Base-by-base conservation (phyloP, 2,113 vertebrate genomes). In the Vulpes ferrilata region DNA sequence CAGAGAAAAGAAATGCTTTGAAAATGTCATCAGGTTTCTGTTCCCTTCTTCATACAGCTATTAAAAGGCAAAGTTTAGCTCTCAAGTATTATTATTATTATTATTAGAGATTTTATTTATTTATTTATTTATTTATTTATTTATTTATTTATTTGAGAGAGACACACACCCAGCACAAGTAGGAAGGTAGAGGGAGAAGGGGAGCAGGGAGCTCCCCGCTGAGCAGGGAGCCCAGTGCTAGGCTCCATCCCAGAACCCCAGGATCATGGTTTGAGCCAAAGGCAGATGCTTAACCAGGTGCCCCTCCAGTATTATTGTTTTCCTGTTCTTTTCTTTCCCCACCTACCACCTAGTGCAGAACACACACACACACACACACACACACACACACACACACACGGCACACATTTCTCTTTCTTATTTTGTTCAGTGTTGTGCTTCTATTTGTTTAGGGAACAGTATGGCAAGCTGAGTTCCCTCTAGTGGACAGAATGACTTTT, bases 401-500 rank as follows among this genome's bases (percentile, higher is more conserved):
- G 53, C 53, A 2, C 12, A 17, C 17, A 10, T 35, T 93, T 94
- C 5, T 23, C 69, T 88, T 59, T 89, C n/a, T 59, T 79, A 0
- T 82, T 95, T 64, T 76, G 84, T 95, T 92, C 73, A 82, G 19
- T 57, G 16, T 64, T 74, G 2, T 64, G 62, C 43, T 96, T 92
- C 57, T 90, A 0, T 93, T 96, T 94, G 71, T 67, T 93, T 25
- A 93, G 88, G 76, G 38, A 95, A 65, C 62, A 88, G 3, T 51
- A 5, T 59, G 38, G 55, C 35, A 93, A 8, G 11, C 88, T 13
- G 85, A 83, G 97, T 71, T 93, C 97, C 97, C 97, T 92, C 98
- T 98, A 96, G 97, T 97, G 98, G 97, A 83, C 97, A 96, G 11
- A 93, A 92, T 57, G 19, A 55, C 65, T 78, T 88, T 69, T 79